Conservation (phyloP, 2,113 vertebrate genomes). For the Alethe diademata region DNA sequence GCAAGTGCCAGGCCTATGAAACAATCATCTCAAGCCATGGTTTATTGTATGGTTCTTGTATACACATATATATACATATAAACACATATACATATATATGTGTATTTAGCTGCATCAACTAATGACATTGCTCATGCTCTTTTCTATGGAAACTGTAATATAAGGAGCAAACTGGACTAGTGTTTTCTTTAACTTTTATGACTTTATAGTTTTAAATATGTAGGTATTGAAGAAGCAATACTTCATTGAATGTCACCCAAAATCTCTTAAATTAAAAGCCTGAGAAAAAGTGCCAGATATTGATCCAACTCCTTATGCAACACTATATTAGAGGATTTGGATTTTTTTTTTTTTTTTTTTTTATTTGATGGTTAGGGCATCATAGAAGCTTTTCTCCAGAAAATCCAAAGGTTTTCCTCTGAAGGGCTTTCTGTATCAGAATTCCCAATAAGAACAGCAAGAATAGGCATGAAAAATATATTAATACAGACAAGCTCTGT, state of each 20-base stretch:
- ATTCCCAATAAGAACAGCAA: background rate
- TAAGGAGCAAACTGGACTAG: background rate
- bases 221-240: background rate
- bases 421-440: background rate
- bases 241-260: background rate
- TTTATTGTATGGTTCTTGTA: background rate
- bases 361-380: background rate
- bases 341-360: background rate
- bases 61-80: accelerated
- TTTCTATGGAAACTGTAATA: background rate
- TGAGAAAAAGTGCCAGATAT: background rate
- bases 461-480: background rate
- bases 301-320: background rate
- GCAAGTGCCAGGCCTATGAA: background rate
- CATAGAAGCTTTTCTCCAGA: background rate
- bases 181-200: background rate
- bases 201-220: background rate
- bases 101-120: background rate
- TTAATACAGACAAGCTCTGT: background rate
- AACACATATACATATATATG: accelerated
- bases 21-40: background rate
- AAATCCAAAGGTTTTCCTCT: background rate
- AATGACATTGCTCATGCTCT: background rate
- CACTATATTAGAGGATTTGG: background rate
- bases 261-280: slow-evolving; percentile 33